Base-by-base conservation (phyloP, 2,888 invertebrate genomes). In the Margaritifera margaritifera region DNA sequence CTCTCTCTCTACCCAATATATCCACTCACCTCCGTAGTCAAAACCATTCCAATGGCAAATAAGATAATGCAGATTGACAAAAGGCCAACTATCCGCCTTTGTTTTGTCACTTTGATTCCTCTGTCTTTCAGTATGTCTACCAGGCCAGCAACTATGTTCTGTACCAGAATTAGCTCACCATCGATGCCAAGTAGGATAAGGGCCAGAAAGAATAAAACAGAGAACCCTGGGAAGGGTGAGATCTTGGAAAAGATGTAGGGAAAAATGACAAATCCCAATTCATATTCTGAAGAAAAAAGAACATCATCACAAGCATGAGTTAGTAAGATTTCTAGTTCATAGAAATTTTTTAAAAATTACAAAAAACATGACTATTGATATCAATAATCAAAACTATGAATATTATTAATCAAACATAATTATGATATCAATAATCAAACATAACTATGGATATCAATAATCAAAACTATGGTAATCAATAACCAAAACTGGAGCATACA, bases 201-300 rank as follows among this genome's bases (percentile, higher is more conserved):
- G n/a, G 76, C 61, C 22, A 77, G 66, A 72, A 78, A 83, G 74
- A 80, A 86, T 59, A 82, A 64, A 31, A 72, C 66, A 19, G 68
- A 73, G 82, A 80, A 83, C 20, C 82, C 65, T 15, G 74, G 66
- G 0, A 83, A 75, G 50, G 79, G 69, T 18, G 80, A 72, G n/a
- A 82, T 74, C 24, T 74, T 68, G n/a, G 77, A 66, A n/a, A 81
- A 67, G 24, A 83, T 76, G 15, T 81, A 78, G 6, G 85, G 84
- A 60, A 82, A 71, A 22, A 84, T 68, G 25, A 78, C 76, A 69
- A 79, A 86, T 8, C 79, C 83, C 18, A 84, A 70, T 57, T 86
- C 86, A 61, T 81, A 73, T 61, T 81, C 84, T 83, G 81, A 58
- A 80, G 73, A 57, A 54, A 51, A 31, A 54, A 51, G 19, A 19